Base-by-base conservation (phyloP, 1,140 invertebrate genomes). In the Lucilia sericata region DNA sequence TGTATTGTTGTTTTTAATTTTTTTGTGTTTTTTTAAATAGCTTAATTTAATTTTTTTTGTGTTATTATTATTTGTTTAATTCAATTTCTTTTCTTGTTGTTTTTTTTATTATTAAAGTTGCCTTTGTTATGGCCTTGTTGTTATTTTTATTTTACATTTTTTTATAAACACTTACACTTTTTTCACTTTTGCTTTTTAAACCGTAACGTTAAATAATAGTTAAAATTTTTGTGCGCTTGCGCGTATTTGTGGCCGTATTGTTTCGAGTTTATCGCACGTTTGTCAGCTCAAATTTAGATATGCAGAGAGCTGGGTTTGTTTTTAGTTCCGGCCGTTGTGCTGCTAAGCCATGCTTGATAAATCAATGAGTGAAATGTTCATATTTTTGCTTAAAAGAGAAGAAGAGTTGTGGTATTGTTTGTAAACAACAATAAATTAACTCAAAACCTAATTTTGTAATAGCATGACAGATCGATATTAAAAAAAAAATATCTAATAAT, bases 111-210 rank as follows among this genome's bases (percentile, higher is more conserved):
- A 42, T 42, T 42, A 8, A 42, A 3, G 42, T 42, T 42, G 5
- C 7, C 42, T 55, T 55, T 55, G 13, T 55, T 42, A 55, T 55
- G 7, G 51, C 51, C 51, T 47, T 47, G 5, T 42, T 76, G 3
- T n/a, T 47, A 47, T 78, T 78, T 80, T 80, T 14, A 25, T 19
- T 51, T 12, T 49, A 80, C n/a, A 42, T 78, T 78, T n/a, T 47
- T 49, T 30, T 14, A 9, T 7, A 10, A 80, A 21, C 76, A 80
- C 76, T 80, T 80, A 80, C 76, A 80, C 76, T 80, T 80, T 80
- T 80, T 80, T 51, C 76, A 80, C 76, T 80, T 80, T 80, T 80
- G 76, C 76, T 80, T 80, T 80, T 49, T 47, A 42, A 78, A 36
- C 36, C 75, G 75, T 78, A 19, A 47, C n/a, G 75, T 78, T 78